Percentiles rank a stretch among this genome's conserved stretches.
phyloP scores from a whole-genome alignment of 2,113 vertebrate species.

The Bujurquina vittata region DNA sequence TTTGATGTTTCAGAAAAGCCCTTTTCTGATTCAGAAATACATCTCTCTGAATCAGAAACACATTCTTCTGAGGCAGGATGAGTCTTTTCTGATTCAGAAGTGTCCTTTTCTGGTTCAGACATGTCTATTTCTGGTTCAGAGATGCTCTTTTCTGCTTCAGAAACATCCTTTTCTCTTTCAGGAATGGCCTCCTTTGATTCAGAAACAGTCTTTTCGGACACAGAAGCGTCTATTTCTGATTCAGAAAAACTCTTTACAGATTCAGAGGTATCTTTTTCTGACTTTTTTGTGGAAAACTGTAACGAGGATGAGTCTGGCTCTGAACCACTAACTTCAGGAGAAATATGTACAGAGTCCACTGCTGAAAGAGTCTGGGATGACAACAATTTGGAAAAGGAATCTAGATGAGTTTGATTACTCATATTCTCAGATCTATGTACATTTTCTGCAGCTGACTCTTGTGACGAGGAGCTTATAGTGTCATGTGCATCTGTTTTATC shows the following conservation, averaged over 20 bases:
- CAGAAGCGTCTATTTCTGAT: neutral
- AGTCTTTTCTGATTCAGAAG: neutral
- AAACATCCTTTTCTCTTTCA: neutral
- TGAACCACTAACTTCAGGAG: neutral
- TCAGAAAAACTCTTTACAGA: neutral
- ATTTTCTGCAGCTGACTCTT: slow-evolving; percentile 1
- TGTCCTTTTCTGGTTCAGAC: slow-evolving; percentile 9
- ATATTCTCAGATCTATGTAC: neutral
- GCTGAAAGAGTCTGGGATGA: neutral
- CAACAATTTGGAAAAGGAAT: neutral
- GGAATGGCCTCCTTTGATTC: neutral
- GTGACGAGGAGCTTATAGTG: neutral
- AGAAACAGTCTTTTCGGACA: neutral
- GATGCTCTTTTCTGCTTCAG: neutral
- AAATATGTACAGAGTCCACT: neutral
- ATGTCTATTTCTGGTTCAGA: neutral
- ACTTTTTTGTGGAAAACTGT: neutral
- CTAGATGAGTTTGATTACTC: neutral
- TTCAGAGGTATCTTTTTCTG: neutral
- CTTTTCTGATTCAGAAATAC: neutral
- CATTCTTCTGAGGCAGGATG: neutral
- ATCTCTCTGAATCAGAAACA: neutral
- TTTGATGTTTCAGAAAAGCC: neutral
- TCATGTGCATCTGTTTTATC: slow-evolving; percentile 5
- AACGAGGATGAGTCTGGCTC: slow-evolving; percentile 1